These are phyloP conservation scores for Planococcus citri DNA, from an alignment of 1,140 invertebrate species.

Conservation along the genomic window DNA sequence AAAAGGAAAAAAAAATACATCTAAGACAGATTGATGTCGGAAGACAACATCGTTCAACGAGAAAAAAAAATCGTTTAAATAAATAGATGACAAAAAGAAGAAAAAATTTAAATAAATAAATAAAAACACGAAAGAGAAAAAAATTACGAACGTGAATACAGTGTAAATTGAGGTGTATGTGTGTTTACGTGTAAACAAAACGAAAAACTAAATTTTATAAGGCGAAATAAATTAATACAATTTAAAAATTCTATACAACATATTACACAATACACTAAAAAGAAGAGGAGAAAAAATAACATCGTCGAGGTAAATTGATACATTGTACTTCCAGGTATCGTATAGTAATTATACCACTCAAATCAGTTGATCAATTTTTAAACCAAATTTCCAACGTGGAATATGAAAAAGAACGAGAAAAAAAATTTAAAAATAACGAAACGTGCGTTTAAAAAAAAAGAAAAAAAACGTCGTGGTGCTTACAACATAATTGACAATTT, in stretches of 20 bases:
- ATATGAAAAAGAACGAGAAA: background rate
- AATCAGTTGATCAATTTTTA: too few relatives aligned
- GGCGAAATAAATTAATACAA: slow-evolving; percentile 11
- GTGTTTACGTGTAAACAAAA: background rate
- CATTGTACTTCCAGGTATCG: background rate
- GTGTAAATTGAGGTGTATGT: background rate
- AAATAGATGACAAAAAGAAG: background rate
- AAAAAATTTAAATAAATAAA: background rate
- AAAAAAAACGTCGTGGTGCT: slow-evolving; percentile 10
- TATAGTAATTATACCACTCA: too few relatives aligned
- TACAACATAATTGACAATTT: slow-evolving; percentile 19
- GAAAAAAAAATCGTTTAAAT: background rate
- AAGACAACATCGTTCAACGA: background rate
- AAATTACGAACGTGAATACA: background rate
- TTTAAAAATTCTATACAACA: slow-evolving; percentile 15
- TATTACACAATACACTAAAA: slow-evolving; percentile 8
- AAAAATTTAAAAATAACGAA: slow-evolving; percentile 1
- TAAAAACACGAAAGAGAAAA: background rate
- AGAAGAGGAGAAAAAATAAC: background rate
- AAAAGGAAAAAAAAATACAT: too few relatives aligned
- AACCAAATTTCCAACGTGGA: too few relatives aligned
- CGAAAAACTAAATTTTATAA: too few relatives aligned
- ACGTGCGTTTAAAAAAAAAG: slow-evolving; percentile 1
- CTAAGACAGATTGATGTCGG: background rate
- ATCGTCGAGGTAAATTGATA: too few relatives aligned